A percentile compares a stretch with the other conserved stretches of the same genome.
phyloP scores from a whole-genome alignment of 2,113 vertebrate species.

The Catharus bicknelli region DNA sequence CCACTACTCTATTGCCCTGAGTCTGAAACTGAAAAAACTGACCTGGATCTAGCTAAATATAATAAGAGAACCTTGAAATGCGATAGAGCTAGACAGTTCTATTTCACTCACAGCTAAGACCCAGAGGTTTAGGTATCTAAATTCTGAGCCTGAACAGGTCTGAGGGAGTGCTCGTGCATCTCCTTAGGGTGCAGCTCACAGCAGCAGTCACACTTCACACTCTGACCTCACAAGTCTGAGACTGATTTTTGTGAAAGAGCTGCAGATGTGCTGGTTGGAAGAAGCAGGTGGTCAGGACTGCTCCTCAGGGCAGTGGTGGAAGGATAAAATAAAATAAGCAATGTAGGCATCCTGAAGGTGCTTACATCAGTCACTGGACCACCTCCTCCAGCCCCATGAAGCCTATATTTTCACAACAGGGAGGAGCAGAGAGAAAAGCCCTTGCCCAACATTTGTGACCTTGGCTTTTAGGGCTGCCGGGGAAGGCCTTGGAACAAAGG shows the following conservation, averaged over 20 bases:
- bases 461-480: background rate
- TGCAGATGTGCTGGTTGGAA: background rate
- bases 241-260: background rate
- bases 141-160: background rate
- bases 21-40: background rate
- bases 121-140: background rate
- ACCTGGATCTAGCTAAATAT: background rate
- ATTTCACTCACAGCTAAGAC: background rate
- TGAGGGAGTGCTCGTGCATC: background rate
- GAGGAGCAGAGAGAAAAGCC: background rate
- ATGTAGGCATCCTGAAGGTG: fast-evolving
- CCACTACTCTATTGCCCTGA: background rate
- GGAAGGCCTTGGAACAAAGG: background rate
- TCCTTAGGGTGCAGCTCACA: background rate
- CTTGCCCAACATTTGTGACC: background rate
- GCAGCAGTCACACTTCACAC: background rate
- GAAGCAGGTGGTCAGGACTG: background rate
- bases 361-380: background rate
- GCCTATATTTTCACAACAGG: background rate
- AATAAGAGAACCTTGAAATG: background rate
- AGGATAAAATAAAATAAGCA: background rate
- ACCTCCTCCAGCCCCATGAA: background rate
- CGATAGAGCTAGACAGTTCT: background rate
- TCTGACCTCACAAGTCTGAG: fast-evolving
- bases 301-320: background rate